A percentile compares a stretch with the other conserved stretches of the same genome.
These are phyloP conservation scores for Campoplex capitator DNA, from an alignment of 2,888 invertebrate species.

Conservation along the genomic window DNA sequence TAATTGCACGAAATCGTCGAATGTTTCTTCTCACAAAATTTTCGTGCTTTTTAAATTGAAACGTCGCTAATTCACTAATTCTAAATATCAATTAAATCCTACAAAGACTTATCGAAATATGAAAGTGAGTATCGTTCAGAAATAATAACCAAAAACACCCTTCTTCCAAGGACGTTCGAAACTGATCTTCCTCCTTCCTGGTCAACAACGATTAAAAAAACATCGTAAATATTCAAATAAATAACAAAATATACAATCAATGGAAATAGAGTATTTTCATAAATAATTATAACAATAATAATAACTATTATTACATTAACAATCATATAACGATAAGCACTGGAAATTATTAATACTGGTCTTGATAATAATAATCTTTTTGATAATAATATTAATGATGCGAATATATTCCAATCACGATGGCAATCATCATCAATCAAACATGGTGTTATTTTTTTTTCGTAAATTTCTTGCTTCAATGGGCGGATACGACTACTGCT, in stretches of 20 bases:
- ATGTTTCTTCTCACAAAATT: neutral
- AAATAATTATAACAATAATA: neutral
- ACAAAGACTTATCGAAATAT: constrained; percentile 5
- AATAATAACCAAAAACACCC: neutral
- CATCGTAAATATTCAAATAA: neutral
- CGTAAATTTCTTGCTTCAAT: constrained; percentile 74
- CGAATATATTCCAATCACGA: constrained; percentile 61
- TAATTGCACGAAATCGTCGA: constrained; percentile 42
- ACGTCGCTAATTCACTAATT: neutral
- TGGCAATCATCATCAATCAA: constrained; percentile 57
- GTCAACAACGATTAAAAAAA: neutral
- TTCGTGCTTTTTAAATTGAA: neutral
- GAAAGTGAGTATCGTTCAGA: neutral
- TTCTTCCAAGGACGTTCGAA: neutral
- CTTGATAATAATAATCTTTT: neutral
- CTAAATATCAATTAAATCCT: constrained; percentile 9
- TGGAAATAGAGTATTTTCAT: neutral
- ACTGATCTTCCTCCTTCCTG: neutral
- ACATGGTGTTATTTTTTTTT: constrained; percentile 50
- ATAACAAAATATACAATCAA: neutral
- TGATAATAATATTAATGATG: constrained; percentile 19
- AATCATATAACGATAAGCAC: constrained; percentile 17
- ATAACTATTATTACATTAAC: neutral
- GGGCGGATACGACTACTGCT: constrained; percentile 85
- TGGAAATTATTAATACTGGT: neutral